Evolutionary conservation across 2,797 vertebrate genomes (phyloP).

Genomic region (Danio choprae): DNA sequence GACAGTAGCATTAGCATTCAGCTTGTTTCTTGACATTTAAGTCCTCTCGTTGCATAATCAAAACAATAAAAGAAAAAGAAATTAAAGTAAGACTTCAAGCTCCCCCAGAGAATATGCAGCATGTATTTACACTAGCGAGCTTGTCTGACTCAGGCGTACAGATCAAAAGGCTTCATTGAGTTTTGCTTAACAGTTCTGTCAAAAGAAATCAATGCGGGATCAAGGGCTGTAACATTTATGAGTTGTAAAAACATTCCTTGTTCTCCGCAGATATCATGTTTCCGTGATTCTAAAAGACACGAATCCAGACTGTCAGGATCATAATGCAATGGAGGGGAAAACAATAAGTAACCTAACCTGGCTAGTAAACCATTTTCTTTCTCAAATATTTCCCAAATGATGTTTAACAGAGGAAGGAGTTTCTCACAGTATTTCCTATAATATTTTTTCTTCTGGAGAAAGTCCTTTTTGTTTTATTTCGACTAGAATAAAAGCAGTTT

Average conservation of each 20-base stretch:
- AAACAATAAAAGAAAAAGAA: background rate
- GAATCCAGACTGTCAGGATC: background rate
- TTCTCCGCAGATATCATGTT: background rate
- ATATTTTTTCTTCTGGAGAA: too few relatives aligned
- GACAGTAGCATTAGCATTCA: background rate
- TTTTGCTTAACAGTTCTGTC: background rate
- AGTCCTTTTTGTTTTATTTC: too few relatives aligned
- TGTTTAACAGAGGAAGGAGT: too few relatives aligned
- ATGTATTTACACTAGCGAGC: background rate
- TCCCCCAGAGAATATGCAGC: background rate
- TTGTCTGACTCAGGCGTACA: constrained; percentile 4
- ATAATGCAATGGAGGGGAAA: too few relatives aligned
- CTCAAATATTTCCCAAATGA: too few relatives aligned
- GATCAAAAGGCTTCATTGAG: constrained; percentile 28
- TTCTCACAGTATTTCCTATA: too few relatives aligned
- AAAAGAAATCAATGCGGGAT: constrained; percentile 21
- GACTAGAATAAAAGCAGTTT: too few relatives aligned
- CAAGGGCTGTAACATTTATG: constrained; percentile 14
- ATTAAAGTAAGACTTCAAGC: background rate
- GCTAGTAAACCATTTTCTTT: too few relatives aligned
- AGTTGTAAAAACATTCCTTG: constrained; percentile 21
- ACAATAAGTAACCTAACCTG: too few relatives aligned
- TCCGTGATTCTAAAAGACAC: background rate
- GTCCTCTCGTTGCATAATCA: background rate
- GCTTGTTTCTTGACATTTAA: background rate